A percentile compares a stretch with the other conserved stretches of the same genome.
Conservation (phyloP, 2,797 vertebrate genomes). For the Mus spretus region DNA sequence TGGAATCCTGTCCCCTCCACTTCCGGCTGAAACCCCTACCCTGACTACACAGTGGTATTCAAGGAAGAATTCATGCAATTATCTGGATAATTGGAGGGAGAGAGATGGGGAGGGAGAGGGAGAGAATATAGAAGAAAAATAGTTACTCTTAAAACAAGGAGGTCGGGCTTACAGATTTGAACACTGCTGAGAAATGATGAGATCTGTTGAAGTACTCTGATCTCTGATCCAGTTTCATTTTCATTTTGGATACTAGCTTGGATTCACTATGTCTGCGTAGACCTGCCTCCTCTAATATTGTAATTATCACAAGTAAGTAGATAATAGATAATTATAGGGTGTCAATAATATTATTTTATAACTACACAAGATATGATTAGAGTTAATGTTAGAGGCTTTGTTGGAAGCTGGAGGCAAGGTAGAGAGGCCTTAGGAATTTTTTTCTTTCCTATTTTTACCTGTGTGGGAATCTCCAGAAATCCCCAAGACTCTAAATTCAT, state of each 20-base stretch:
- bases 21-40: constrained; percentile 79
- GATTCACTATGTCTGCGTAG: constrained; percentile 68
- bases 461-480: constrained; percentile 60
- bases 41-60: constrained; percentile 68
- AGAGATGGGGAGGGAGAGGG: constrained; percentile 54
- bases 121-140: constrained; percentile 44
- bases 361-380: constrained; percentile 78
- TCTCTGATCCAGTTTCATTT: constrained; percentile 58
- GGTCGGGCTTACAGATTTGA: constrained; percentile 19
- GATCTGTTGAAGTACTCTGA: not conserved
- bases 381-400: constrained; percentile 60
- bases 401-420: constrained; percentile 51
- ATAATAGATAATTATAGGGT: constrained; percentile 82
- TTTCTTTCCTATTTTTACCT: constrained; percentile 61
- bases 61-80: constrained; percentile 82
- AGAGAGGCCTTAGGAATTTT: not conserved
- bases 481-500: constrained; percentile 51
- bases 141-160: constrained; percentile 43
- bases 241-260: constrained; percentile 69
- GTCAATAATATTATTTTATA: constrained; percentile 82
- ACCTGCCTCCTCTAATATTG: constrained; percentile 69
- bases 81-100: constrained; percentile 80
- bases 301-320: constrained; percentile 74
- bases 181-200: not conserved
- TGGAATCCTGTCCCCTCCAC: constrained; percentile 76